These are phyloP conservation scores for Entomobrya multifasciata DNA, from an alignment of 2,888 invertebrate genomes.

Conservation along the genomic window DNA sequence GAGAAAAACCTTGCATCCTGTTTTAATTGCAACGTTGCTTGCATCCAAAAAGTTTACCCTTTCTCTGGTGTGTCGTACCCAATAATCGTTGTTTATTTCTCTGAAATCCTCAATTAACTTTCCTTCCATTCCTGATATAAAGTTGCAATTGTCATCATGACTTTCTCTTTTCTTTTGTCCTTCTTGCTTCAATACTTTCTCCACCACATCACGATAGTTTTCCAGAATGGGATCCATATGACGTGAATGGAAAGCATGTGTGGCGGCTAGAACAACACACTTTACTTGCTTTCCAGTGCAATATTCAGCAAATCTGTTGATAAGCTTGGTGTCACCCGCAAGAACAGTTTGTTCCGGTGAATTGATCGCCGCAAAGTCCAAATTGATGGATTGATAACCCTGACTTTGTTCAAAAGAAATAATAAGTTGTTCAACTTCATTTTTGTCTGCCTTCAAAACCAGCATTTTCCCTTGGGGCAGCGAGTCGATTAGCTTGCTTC, in stretches of 20 bases:
- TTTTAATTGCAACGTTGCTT: background rate
- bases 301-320: constrained; percentile 39
- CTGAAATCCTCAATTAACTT: background rate
- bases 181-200: background rate
- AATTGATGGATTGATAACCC: background rate
- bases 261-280: constrained; percentile 43
- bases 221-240: constrained; percentile 66
- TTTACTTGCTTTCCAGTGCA: constrained; percentile 50
- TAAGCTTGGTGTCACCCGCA: constrained; percentile 25
- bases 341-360: constrained; percentile 70
- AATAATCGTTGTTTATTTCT: constrained; percentile 58
- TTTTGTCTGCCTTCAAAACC: constrained; percentile 38
- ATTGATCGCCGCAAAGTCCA: constrained; percentile 68
- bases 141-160: background rate
- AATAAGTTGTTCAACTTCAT: background rate
- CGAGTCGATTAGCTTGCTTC: constrained; percentile 66
- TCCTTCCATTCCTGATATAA: constrained; percentile 55
- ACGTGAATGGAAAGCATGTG: constrained; percentile 70
- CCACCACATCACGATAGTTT: constrained; percentile 44
- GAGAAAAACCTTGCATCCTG: constrained; percentile 45
- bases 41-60: constrained; percentile 64
- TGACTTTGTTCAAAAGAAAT: background rate
- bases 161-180: background rate
- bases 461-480: constrained; percentile 71
- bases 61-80: constrained; percentile 66